Evolutionary conservation across 2,797 vertebrate genomes (phyloP), one percentile per base, ranked within the genome.

Genomic region (Acanthurus tractus): DNA sequence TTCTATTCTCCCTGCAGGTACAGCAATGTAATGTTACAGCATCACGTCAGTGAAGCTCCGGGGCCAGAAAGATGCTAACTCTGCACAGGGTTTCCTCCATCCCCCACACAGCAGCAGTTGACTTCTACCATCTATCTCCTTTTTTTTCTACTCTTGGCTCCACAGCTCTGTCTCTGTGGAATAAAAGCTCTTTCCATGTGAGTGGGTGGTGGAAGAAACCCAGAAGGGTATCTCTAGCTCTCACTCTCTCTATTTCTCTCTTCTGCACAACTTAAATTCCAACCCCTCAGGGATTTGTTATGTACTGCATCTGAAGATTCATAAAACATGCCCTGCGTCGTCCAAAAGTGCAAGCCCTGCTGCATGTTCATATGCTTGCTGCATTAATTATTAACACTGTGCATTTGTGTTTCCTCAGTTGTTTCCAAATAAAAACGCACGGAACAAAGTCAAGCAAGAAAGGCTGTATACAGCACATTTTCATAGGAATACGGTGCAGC

Each of bases 121-220:
- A 70, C 84, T 85, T 86, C 70, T 29, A 83, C 63, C 62, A 78
- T 64, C 55, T 68, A 38, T 74, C 62, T 71, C 48, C 67, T 75
- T 38, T 22, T 63, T 42, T 65, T 62, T 42, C 66, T 40, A 13
- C 74, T 70, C 52, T 44, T 57, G 50, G 44, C 58, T 72, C 58
- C 45, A 10, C 76, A 48, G 49, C 73, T 69, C 67, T 48, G 63
- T 84, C 88, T 86, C 84, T 73, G 50, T 49, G 82, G 87, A 86
- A 83, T 80, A 71, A 78, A 83, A 73, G 53, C 70, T 83, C 58
- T 74, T 89, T 86, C 84, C 77, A 89, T 89, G 79, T 84, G 71
- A 62, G 64, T 74, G 77, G 79, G 79, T 70, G 83, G 76, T 83
- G 69, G 66, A 79, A 76, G 56, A 80, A 82, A 81, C 53, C 70